Conservation (phyloP, 1,140 invertebrate species). For the Habropoda laboriosa region DNA sequence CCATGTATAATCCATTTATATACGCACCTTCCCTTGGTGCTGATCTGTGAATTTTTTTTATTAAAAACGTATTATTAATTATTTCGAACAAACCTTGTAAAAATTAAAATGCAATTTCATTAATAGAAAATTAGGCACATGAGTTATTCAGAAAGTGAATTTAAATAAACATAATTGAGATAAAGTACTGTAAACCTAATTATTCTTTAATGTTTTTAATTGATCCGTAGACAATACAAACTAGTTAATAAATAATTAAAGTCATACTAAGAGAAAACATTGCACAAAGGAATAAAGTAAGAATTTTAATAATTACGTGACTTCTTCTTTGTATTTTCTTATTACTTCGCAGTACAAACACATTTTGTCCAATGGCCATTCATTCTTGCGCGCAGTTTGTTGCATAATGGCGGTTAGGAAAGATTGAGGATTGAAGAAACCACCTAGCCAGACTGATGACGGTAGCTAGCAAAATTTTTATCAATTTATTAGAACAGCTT, state of each 20-base stretch:
- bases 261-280: not conserved
- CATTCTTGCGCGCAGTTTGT: conserved; percentile 96
- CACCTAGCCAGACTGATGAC: conserved; percentile 94
- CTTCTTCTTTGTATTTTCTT: conserved; percentile 94
- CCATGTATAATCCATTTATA: conserved; percentile 95
- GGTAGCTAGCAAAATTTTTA: conserved; percentile 84
- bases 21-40: conserved; percentile 95
- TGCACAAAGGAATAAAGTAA: not conserved
- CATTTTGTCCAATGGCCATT: conserved; percentile 98
- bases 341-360: conserved; percentile 97
- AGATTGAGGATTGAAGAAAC: conserved; percentile 98
- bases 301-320: conserved; percentile 79
- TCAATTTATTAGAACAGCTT: not conserved
- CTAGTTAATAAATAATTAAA: not conserved
- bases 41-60: conserved; percentile 78
- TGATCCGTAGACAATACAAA: too few species aligned
- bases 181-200: not conserved
- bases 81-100: not conserved
- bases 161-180: not conserved
- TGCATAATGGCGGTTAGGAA: conserved; percentile 99
- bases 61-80: not conserved
- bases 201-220: too few species aligned
- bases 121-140: not conserved
- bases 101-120: not conserved
- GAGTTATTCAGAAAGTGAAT: too few species aligned